These are phyloP conservation scores for Rynchops niger DNA, from an alignment of 2,113 vertebrate species.

Conservation along the genomic window DNA sequence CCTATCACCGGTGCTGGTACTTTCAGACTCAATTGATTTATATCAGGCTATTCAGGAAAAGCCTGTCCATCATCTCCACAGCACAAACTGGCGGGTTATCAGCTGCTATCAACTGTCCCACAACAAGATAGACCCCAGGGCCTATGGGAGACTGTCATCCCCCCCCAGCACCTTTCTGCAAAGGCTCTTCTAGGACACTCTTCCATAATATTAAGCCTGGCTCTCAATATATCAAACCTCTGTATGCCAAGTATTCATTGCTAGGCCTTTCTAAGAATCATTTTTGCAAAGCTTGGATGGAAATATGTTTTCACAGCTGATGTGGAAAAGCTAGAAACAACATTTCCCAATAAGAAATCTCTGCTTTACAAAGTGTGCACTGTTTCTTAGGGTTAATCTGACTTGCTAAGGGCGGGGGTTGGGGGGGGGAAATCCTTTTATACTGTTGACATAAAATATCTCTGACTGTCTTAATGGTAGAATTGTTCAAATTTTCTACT, in stretches of 20 bases:
- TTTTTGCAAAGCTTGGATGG: conserved; percentile 41
- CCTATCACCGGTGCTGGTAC: neutral
- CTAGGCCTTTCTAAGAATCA: conserved; percentile 39
- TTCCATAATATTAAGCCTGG: neutral
- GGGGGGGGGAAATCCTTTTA: neutral
- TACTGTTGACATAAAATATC: neutral
- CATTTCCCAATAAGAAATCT: conserved; percentile 6
- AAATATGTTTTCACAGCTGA: conserved; percentile 58
- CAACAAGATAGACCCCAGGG: neutral
- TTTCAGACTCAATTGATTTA: neutral
- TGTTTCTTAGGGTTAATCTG: conserved; percentile 31
- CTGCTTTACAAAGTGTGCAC: conserved; percentile 20
- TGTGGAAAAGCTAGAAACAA: conserved; percentile 39
- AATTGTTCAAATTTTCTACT: neutral
- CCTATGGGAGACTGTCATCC: neutral
- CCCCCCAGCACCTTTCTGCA: neutral
- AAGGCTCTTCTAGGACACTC: conserved; percentile 8
- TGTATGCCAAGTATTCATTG: conserved; percentile 23
- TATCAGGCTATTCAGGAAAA: neutral
- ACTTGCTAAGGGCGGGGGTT: neutral
- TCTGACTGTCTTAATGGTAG: neutral
- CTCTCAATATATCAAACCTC: neutral
- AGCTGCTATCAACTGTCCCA: neutral
- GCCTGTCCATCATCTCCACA: neutral
- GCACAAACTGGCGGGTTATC: neutral